A percentile compares a stretch with the other conserved stretches of the same genome.
Evolutionary conservation across 1,140 invertebrate species (phyloP).

Genomic region (Lepidostoma basale): DNA sequence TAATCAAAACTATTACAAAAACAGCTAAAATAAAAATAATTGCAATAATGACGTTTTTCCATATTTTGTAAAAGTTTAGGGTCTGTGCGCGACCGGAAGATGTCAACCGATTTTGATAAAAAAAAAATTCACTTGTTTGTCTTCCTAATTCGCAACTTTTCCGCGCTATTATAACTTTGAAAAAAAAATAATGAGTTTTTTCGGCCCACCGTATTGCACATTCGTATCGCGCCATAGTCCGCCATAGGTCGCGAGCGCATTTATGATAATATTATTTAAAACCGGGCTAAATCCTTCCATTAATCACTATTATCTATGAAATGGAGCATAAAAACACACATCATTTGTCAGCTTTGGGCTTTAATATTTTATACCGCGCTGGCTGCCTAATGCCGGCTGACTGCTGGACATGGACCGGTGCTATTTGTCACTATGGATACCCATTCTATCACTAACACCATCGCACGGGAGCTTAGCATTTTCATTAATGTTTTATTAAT

Average conservation of each 20-base stretch:
- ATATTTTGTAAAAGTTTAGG: no score
- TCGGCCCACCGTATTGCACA: not conserved
- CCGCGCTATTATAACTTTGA: no score
- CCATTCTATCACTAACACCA: no score
- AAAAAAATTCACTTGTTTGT: no score
- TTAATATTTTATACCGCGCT: slow-evolving; percentile 29
- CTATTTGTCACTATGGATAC: slow-evolving; percentile 19
- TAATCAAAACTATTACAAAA: not conserved
- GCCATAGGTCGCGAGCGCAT: slow-evolving; percentile 10
- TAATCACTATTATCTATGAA: slow-evolving; percentile 42
- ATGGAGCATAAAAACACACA: slow-evolving; percentile 39
- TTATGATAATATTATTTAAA: slow-evolving; percentile 36
- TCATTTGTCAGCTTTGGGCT: slow-evolving; percentile 37
- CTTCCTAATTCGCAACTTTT: no score
- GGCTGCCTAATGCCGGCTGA: not conserved
- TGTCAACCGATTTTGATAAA: no score
- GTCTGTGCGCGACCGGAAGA: no score
- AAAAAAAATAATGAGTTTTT: no score
- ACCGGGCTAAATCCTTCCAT: slow-evolving; percentile 35
- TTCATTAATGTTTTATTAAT: not conserved
- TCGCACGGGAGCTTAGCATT: not conserved
- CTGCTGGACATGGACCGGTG: not conserved
- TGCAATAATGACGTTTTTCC: no score
- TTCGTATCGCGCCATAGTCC: not conserved
- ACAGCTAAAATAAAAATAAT: no score